These are phyloP conservation scores for Verasper variegatus DNA, from an alignment of 2,113 vertebrate genomes.

Conservation along the genomic window DNA sequence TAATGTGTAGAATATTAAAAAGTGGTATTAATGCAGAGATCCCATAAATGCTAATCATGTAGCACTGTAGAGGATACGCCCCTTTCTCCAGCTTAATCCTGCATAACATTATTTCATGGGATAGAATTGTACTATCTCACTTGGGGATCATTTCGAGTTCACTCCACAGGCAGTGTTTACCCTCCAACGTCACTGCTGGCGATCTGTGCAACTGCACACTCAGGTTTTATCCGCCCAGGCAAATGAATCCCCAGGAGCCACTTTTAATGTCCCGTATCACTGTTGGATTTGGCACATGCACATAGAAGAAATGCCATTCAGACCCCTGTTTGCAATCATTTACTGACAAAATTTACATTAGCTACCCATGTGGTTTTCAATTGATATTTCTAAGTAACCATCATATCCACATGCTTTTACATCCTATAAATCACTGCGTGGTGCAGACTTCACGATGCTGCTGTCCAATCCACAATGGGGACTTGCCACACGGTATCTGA, in stretches of 20 bases:
- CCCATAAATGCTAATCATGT: constrained; percentile 33
- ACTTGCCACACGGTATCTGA: not conserved
- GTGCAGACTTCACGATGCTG: not conserved
- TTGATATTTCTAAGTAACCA: constrained; percentile 15
- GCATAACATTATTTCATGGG: constrained; percentile 23
- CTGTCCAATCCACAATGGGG: not conserved
- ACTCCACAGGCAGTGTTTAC: constrained; percentile 51
- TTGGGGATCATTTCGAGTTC: constrained; percentile 53
- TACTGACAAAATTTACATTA: constrained; percentile 42
- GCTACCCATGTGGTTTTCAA: constrained; percentile 27
- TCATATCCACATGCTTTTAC: constrained; percentile 8
- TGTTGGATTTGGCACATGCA: constrained; percentile 55
- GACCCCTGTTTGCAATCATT: constrained; percentile 40
- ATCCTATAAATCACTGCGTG: constrained; percentile 4
- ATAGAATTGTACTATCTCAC: constrained; percentile 47
- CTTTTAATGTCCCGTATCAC: constrained; percentile 51
- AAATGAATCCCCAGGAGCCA: constrained; percentile 63
- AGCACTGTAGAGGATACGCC: constrained; percentile 7
- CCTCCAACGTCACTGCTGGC: constrained; percentile 49
- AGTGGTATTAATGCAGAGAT: constrained; percentile 10
- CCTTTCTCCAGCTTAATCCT: constrained; percentile 41
- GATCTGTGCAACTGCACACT: constrained; percentile 51
- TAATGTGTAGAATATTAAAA: not conserved
- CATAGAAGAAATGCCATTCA: constrained; percentile 52
- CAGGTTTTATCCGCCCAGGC: constrained; percentile 63